Percentiles rank a stretch among this genome's conserved stretches.
Conservation (phyloP, 2,797 vertebrate genomes). For the Poecile montanus region DNA sequence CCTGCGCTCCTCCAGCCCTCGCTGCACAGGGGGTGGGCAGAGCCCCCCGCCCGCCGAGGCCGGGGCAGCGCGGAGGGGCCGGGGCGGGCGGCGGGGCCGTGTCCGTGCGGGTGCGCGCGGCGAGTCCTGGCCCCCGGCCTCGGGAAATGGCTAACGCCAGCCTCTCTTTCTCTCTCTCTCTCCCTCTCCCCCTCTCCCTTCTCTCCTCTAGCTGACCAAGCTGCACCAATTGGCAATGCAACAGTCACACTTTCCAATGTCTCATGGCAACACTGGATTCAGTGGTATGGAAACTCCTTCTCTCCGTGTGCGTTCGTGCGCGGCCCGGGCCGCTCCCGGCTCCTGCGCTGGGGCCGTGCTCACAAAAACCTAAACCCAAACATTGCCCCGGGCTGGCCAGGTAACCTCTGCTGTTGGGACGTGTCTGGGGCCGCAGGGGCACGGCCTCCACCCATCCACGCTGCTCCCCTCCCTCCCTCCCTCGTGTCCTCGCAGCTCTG, state of each 20-base stretch:
- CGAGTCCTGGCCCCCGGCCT: neutral
- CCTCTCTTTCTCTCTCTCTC: conserved; percentile 4
- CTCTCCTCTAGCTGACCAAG: conserved; percentile 88
- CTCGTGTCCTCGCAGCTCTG: conserved; percentile 38
- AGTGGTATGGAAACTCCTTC: conserved; percentile 86
- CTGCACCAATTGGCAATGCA: conserved; percentile 99
- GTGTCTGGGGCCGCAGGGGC: neutral
- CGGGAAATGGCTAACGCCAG: conserved; percentile 51
- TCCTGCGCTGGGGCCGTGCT: conserved; percentile 21
- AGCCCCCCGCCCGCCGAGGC: neutral
- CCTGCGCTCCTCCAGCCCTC: conserved; percentile 53
- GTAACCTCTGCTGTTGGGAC: neutral
- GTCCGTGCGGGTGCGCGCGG: neutral
- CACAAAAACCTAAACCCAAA: neutral
- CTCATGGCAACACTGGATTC: conserved; percentile 95
- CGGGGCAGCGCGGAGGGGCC: neutral
- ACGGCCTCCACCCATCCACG: neutral
- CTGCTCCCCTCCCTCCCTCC: conserved; percentile 31
- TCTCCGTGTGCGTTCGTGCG: conserved; percentile 60
- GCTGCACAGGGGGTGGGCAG: neutral
- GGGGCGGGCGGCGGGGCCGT: neutral
- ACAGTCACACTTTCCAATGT: conserved; percentile 95
- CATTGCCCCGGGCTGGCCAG: neutral
- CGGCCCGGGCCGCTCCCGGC: conserved; percentile 59
- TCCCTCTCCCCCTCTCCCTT: neutral